Percentiles rank a stretch among this genome's conserved stretches.
These are phyloP conservation scores for Drosophila erecta DNA, from an alignment of 1,140 invertebrate species.

Conservation along the genomic window DNA sequence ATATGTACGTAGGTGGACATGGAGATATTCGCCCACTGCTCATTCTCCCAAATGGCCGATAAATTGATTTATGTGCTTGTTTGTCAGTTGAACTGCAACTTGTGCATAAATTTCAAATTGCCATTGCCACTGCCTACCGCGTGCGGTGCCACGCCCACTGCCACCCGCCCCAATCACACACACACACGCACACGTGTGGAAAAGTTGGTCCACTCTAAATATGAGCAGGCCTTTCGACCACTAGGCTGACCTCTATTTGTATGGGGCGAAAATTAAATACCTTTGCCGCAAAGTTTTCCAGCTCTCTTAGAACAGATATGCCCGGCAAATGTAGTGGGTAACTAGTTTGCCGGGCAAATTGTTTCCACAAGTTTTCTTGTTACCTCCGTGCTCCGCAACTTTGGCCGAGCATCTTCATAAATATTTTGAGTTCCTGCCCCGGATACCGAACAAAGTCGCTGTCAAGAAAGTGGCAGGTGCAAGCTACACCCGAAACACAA, in stretches of 20 bases:
- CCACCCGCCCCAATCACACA: constrained; percentile 2
- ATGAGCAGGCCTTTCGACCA: constrained; percentile 7
- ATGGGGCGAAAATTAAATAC: constrained; percentile 11
- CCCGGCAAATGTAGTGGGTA: constrained; percentile 5
- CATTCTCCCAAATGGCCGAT: constrained; percentile 49
- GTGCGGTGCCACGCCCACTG: constrained; percentile 23
- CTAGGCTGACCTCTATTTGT: constrained; percentile 22
- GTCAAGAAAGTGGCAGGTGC: constrained; percentile 46
- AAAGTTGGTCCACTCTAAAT: constrained; percentile 29
- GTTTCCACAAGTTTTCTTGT: constrained; percentile 73
- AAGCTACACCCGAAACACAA: constrained; percentile 28
- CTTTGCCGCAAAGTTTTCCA: neutral
- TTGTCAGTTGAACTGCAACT: constrained; percentile 76
- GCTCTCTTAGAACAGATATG: constrained; percentile 5
- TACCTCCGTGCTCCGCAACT: constrained; percentile 52
- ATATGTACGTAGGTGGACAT: too few species aligned
- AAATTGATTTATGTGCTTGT: constrained; percentile 80
- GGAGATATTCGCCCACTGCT: too few species aligned
- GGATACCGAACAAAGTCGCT: constrained; percentile 48
- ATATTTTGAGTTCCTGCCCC: constrained; percentile 71
- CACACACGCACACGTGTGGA: constrained; percentile 24
- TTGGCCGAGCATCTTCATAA: constrained; percentile 70
- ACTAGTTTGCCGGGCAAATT: constrained; percentile 50
- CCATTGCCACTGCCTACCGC: constrained; percentile 38
- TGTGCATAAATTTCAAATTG: constrained; percentile 77